Evolutionary conservation across 2,888 invertebrate species (phyloP), one percentile per base, ranked within the genome.

Genomic region (Drosophila tanythrix): DNA sequence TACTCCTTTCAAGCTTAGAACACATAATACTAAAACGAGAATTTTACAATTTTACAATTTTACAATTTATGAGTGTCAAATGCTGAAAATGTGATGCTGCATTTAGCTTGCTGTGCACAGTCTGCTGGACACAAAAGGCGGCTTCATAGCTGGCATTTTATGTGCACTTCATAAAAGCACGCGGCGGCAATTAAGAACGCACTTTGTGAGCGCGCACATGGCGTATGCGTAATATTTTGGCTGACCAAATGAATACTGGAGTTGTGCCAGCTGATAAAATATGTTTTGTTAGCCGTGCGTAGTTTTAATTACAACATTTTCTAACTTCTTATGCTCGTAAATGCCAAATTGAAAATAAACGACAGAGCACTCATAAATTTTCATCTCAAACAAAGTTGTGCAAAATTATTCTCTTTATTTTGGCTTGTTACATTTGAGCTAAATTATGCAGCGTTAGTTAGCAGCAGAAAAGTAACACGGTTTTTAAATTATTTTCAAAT

Each of bases 131-230:
- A 48, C 66, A 74, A 62, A 40, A 55, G 60, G 31, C 52, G 57
- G 52, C 53, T 55, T 51, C 36, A 56, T 58, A 43, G 35, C 51
- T 58, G 38, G 33, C 50, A 66, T 73, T 78, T 89, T 78, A 80
- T 88, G 88, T 48, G 63, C 72, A 75, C 77, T 77, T 73, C 79
- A 73, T 75, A 78, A 82, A 76, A 53, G 85, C 85, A 76, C 72
- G 82, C 70, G 74, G 64, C 66, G 53, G 88, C 90, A 80, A 86
- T 86, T 86, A 84, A 25, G 82, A 88, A 73, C 69, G 75, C 75
- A 77, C 73, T 71, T 72, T 74, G 60, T 58, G 64, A 33, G n/a
- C 56, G 11, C 33, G 27, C 63, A 68, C 88, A 84, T 73, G 72
- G 77, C 85, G 88, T 84, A 88, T 84, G 85, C 85, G 82, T 82